Evolutionary conservation across 1,140 invertebrate species (phyloP).

Genomic region (Gerris buenoi): DNA sequence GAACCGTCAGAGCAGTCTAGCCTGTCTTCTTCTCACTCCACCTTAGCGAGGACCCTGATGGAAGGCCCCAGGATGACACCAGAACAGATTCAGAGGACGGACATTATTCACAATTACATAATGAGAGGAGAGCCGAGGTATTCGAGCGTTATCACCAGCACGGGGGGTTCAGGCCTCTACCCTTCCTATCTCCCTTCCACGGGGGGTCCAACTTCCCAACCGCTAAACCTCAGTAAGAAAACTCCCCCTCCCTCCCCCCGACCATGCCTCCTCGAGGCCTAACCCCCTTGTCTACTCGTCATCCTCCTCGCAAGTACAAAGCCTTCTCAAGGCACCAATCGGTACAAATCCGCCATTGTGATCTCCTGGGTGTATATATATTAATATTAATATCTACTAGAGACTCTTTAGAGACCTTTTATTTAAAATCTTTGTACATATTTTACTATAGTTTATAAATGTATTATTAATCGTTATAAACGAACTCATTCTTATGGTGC

Average conservation of each 20-base stretch:
- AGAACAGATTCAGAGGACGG: slow-evolving; percentile 73
- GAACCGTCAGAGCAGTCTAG: slow-evolving; percentile 39
- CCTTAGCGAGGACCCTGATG: slow-evolving; percentile 70
- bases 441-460: not conserved
- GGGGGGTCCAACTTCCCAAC: slow-evolving; percentile 37
- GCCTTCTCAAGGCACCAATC: slow-evolving; percentile 16
- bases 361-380: slow-evolving; percentile 20
- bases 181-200: slow-evolving; percentile 32
- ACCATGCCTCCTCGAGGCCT: slow-evolving; percentile 28
- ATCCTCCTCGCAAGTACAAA: slow-evolving; percentile 25
- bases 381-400: not conserved
- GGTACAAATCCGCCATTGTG: slow-evolving; percentile 24
- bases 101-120: slow-evolving; percentile 78
- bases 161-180: slow-evolving; percentile 9
- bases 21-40: slow-evolving; percentile 70
- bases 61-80: slow-evolving; percentile 74
- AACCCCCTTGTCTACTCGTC: slow-evolving; percentile 41
- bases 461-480: slow-evolving; percentile 24
- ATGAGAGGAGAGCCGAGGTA: slow-evolving; percentile 45
- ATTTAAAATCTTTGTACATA: not conserved
- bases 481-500: slow-evolving; percentile 27
- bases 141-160: slow-evolving; percentile 3
- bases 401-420: not conserved
- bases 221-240: slow-evolving; percentile 75
- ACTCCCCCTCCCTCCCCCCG: slow-evolving; percentile 60